Percentiles rank a stretch among this genome's conserved stretches.
phyloP scores from a whole-genome alignment of 2,113 vertebrate genomes.

The Xenopus laevis region DNA sequence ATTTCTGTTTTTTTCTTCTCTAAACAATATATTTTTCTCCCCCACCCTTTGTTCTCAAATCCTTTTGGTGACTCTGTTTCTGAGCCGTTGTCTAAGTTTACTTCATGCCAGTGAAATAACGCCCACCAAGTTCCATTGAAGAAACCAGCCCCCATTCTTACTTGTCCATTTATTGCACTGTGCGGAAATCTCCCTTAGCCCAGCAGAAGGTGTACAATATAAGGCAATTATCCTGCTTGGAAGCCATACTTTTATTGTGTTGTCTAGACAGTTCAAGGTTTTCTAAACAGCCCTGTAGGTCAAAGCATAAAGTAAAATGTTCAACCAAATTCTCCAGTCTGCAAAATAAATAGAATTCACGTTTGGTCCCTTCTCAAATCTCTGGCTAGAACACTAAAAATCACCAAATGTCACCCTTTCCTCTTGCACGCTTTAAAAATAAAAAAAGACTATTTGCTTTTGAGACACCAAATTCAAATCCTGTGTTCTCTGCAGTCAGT shows the following conservation, averaged over 20 bases:
- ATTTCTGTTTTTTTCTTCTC: conserved; percentile 26
- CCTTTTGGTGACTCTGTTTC: conserved; percentile 43
- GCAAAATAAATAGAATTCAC: conserved; percentile 49
- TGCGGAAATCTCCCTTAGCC: conserved; percentile 79
- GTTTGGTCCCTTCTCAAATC: conserved; percentile 17
- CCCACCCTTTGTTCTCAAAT: conserved; percentile 34
- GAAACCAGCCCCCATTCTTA: conserved; percentile 64
- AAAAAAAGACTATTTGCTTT: neutral
- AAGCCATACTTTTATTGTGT: conserved; percentile 90
- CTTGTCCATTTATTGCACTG: conserved; percentile 73
- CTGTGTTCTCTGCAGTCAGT: neutral
- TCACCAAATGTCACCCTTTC: conserved; percentile 14
- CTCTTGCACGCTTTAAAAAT: neutral
- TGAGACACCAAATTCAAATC: neutral
- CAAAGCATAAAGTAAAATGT: conserved; percentile 64
- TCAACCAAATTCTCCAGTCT: conserved; percentile 52
- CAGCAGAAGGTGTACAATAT: conserved; percentile 88
- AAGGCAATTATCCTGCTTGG: conserved; percentile 97
- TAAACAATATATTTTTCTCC: conserved; percentile 43
- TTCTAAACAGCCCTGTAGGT: conserved; percentile 89
- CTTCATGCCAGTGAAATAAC: conserved; percentile 47
- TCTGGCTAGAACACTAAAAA: neutral
- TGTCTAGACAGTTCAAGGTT: conserved; percentile 99
- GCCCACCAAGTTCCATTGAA: conserved; percentile 55
- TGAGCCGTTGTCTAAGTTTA: conserved; percentile 54